These are phyloP conservation scores for Dolichotis patagonum DNA, from an alignment of 2,113 vertebrate species.

Conservation along the genomic window DNA sequence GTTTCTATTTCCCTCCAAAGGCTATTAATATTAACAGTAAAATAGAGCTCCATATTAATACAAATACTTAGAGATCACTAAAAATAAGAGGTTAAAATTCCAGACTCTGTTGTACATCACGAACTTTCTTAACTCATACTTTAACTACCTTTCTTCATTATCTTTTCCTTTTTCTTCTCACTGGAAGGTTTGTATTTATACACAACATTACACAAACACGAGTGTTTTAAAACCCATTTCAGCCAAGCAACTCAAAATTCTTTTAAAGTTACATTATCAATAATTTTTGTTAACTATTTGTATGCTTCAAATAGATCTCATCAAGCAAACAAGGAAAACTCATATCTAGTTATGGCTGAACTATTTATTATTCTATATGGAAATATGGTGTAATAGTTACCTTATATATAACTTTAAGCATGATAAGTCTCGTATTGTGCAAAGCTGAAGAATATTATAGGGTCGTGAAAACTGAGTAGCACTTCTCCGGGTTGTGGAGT, in stretches of 20 bases:
- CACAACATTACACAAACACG: not conserved
- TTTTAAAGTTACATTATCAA: slow-evolving; percentile 1
- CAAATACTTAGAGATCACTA: not conserved
- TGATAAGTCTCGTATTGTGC: not conserved
- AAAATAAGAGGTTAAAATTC: not conserved
- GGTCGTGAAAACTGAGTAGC: not conserved
- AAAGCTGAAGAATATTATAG: not conserved
- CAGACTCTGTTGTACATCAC: not conserved
- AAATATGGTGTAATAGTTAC: not conserved
- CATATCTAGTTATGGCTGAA: not conserved
- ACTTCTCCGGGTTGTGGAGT: not conserved
- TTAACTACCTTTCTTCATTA: not conserved
- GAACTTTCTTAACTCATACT: not conserved
- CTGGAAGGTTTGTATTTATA: not conserved
- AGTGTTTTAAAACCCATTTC: not conserved
- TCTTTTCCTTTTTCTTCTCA: not conserved
- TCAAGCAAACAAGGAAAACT: not conserved
- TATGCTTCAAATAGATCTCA: not conserved
- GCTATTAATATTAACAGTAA: not conserved
- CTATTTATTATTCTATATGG: not conserved
- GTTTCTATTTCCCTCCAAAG: not conserved
- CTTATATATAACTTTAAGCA: not conserved
- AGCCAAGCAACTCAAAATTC: not conserved
- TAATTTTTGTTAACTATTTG: not conserved
- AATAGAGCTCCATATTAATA: not conserved